Evolutionary conservation across 1,140 invertebrate species (phyloP), one percentile per base, ranked within the genome.

Genomic region (Magallana angulata): DNA sequence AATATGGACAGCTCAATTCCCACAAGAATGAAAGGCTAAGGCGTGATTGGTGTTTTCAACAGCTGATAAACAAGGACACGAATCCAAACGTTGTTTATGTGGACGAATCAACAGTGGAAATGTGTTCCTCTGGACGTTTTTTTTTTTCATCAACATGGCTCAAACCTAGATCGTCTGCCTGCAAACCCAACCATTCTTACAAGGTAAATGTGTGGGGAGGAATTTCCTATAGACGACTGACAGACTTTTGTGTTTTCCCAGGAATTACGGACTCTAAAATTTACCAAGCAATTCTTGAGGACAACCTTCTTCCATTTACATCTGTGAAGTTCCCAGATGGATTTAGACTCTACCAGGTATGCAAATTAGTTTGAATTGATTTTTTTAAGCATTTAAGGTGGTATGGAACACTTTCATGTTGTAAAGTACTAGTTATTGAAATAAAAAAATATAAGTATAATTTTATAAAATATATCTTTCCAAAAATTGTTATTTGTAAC

Each of bases 221-320:
- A n/a, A n/a, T n/a, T 9, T 84, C 82, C 48, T 87, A 87, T 24
- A 56, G 87, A 84, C 82, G 87, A 57, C 62, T 82, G 7, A 87
- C 82, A n/a, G 60, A 84, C 64, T 48, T 56, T 60, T 87, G 87
- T 80, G 36, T 87, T 24, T 87, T 87, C 62, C 68, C 18, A 71
- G 87, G 87, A 18, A 87, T 87, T 30, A 87, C 84, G 87, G 87
- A 87, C 57, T 87, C 87, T 58, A 48, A 84, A 58, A 87, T 84
- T 36, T 87, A 87, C 24, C 87, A 87, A 36, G 16, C 84, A 36
- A 87, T 87, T 14, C 48, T 87, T 16, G 57, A 80, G 62, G 82
- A 83, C 24, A 87, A 87, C 62, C 62, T 87, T 24, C 62, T 87
- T 11, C 87, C 87, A 58, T 87, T 87, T 87, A 82, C 84, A 12